These are phyloP conservation scores for Antennarius maculatus DNA, from an alignment of 2,797 vertebrate genomes.

Conservation along the genomic window DNA sequence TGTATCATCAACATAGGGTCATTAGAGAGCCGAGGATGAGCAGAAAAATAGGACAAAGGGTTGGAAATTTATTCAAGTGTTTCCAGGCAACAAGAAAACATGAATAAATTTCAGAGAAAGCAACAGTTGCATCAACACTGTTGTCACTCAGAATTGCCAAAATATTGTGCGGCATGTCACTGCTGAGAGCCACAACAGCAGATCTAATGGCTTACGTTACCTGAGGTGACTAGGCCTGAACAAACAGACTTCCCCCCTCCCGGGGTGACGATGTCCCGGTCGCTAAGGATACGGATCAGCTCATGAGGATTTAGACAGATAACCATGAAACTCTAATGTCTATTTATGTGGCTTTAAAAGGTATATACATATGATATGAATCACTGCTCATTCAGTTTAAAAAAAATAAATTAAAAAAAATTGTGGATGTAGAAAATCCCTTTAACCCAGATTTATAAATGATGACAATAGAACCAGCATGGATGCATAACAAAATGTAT, in stretches of 20 bases:
- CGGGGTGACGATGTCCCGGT: constrained; percentile 54
- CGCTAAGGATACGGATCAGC: constrained; percentile 55
- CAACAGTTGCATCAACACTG: constrained; percentile 39
- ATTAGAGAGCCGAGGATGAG: constrained; percentile 19
- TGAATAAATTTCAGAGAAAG: constrained; percentile 61
- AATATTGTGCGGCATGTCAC: constrained; percentile 14
- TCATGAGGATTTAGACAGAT: constrained; percentile 36
- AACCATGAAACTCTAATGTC: neutral
- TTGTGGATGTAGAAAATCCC: neutral
- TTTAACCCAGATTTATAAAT: neutral
- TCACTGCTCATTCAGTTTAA: neutral
- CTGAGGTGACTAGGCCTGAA: constrained; percentile 55
- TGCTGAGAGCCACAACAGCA: constrained; percentile 7
- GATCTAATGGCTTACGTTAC: constrained; percentile 50
- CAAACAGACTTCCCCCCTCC: constrained; percentile 48
- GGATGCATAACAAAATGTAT: constrained; percentile 24
- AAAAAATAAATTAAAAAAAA: neutral
- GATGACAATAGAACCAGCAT: constrained; percentile 11
- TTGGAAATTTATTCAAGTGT: constrained; percentile 65
- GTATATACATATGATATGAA: neutral
- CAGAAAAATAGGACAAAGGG: constrained; percentile 31
- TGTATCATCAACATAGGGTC: constrained; percentile 32
- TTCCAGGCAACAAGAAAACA: constrained; percentile 67
- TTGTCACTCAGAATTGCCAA: constrained; percentile 39
- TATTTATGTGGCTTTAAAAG: no score